These are phyloP conservation scores for Mycteria americana DNA, from an alignment of 2,797 vertebrate species.

Conservation along the genomic window DNA sequence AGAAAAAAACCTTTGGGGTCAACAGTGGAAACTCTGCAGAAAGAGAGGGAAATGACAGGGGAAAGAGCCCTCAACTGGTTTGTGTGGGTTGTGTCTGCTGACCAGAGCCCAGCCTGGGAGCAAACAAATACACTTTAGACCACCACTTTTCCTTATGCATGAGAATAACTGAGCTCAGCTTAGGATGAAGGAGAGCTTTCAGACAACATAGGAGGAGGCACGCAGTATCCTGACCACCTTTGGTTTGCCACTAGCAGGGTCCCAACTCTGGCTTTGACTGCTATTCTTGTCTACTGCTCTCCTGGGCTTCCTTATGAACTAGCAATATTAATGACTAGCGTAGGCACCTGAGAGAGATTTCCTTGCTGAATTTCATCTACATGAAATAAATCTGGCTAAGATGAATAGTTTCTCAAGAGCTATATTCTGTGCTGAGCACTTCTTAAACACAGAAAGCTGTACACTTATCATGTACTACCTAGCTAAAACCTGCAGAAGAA, in stretches of 20 bases:
- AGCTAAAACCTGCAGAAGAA: background rate
- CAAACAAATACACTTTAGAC: background rate
- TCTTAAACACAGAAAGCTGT: background rate
- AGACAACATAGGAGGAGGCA: background rate
- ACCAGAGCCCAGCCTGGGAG: background rate
- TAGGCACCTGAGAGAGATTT: background rate
- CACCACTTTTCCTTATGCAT: background rate
- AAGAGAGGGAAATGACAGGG: background rate
- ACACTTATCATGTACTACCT: background rate
- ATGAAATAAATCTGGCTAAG: background rate
- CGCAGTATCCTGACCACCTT: background rate
- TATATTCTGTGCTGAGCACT: background rate
- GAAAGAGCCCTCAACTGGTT: background rate
- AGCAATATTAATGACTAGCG: background rate
- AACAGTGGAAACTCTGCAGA: background rate
- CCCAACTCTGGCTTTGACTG: background rate
- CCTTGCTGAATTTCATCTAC: background rate
- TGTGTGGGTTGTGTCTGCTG: background rate
- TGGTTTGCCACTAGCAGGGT: background rate
- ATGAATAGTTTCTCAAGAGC: background rate
- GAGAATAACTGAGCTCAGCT: background rate
- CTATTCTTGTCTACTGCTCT: background rate
- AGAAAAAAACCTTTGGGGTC: background rate
- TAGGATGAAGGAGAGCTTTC: background rate
- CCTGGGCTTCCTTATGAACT: background rate